Base-by-base conservation (phyloP, 35 echinoderm and acorn worm genomes). In the Ophiothrix spiculata region DNA sequence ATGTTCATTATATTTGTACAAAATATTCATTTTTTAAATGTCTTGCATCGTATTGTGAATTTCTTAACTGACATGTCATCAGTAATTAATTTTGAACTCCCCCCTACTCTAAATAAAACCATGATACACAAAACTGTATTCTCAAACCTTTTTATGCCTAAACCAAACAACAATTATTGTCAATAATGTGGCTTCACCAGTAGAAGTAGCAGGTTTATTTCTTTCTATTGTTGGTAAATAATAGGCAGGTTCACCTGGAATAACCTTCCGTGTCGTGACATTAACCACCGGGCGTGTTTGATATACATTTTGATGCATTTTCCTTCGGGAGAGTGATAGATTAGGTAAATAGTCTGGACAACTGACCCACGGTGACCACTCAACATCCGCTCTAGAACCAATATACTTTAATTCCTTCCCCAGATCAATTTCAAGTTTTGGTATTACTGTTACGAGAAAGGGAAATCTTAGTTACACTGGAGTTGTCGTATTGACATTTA, bases 281-380 rank as follows among this genome's bases (percentile, higher is more conserved):
- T 28, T 28, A 69, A 25, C 42, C 19, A 49, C 19, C 60, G 29
- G 60, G 29, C 60, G 4, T 69, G 60, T 69, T 69, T 25, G 17
- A 69, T 69, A 69, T 69, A 12, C 29, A 25, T 69, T 12, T 25
- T 2, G 16, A 2, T 10, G 10, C 3, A 15, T 15, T 2, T 1
- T 28, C 60, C 60, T 69, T 69, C 29, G 60, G 60, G 60, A 69
- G 60, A 69, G 16, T 69, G 60, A 69, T 69, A 69, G 4, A 28
- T 25, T 69, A 4, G 6, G 60, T 69, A 28, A 69, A 69, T 25
- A 69, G 60, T 69, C 60, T 69, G 60, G 60, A 69, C 60, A 69
- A 69, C 8, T 69, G 60, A 69, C 60, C 60, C 60, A 69, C 17
- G 29, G 60, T 69, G 60, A 69, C 60, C 60, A 69, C 60, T 69